Evolutionary conservation across 2,113 vertebrate species (phyloP).

Genomic region (Prolemur simus): DNA sequence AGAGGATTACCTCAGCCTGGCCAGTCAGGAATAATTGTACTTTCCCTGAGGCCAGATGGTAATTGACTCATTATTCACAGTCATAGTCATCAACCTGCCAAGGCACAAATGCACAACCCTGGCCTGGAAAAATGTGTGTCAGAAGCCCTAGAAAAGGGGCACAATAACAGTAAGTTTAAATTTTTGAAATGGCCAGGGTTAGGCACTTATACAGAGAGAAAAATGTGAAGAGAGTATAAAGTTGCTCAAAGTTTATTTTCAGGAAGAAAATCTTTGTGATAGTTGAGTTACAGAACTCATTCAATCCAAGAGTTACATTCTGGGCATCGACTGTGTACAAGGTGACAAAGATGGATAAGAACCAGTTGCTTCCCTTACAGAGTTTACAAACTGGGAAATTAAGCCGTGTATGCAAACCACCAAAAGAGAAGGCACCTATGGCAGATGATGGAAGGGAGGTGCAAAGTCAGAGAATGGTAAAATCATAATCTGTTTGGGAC

Average conservation of each 20-base stretch:
- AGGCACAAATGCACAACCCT: constrained; percentile 57
- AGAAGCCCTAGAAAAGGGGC: constrained; percentile 64
- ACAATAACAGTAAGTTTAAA: constrained; percentile 50
- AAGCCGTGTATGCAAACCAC: not conserved
- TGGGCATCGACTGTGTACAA: not conserved
- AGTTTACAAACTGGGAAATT: not conserved
- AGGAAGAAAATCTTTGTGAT: constrained; percentile 51
- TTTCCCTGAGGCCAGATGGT: constrained; percentile 67
- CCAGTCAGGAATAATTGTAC: constrained; percentile 67
- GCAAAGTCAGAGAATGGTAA: not conserved
- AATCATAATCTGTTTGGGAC: not conserved
- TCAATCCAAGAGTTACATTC: not conserved
- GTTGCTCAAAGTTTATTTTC: constrained; percentile 6
- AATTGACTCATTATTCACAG: constrained; percentile 83
- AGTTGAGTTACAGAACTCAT: not conserved
- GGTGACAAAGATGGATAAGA: not conserved
- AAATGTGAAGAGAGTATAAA: constrained; percentile 53
- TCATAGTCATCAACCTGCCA: constrained; percentile 74
- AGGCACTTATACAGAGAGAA: constrained; percentile 40
- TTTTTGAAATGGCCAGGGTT: constrained; percentile 56
- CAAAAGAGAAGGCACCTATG: not conserved
- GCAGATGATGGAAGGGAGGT: not conserved
- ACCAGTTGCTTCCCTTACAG: not conserved
- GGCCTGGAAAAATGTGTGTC: constrained; percentile 53
- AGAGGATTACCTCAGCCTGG: constrained; percentile 64